These are phyloP conservation scores for Heteropelma amictum DNA, from an alignment of 2,888 invertebrate genomes.

Conservation along the genomic window DNA sequence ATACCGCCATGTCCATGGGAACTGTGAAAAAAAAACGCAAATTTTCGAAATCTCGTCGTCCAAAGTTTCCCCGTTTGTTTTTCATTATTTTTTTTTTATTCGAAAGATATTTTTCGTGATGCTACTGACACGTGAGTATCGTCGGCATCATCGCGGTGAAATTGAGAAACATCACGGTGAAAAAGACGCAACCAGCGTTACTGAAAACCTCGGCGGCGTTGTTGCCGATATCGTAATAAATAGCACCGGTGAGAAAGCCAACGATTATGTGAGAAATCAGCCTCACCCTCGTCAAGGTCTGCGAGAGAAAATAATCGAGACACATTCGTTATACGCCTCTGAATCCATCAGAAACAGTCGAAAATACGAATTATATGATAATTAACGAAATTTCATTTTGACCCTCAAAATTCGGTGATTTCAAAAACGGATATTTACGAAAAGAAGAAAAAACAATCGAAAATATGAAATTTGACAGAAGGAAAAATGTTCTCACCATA, in stretches of 20 bases:
- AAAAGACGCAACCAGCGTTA: slow-evolving; percentile 97
- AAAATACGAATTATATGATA: not conserved
- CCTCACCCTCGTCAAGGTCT: slow-evolving; percentile 93
- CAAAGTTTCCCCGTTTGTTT: not conserved
- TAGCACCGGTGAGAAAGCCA: slow-evolving; percentile 93
- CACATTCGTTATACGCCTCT: not conserved
- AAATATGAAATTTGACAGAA: not conserved
- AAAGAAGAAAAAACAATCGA: too few relatives aligned
- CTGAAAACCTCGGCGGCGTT: slow-evolving; percentile 96
- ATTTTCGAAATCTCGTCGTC: not conserved
- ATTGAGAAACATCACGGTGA: slow-evolving; percentile 97
- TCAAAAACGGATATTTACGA: too few relatives aligned
- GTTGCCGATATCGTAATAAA: slow-evolving; percentile 95
- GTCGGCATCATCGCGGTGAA: slow-evolving; percentile 99
- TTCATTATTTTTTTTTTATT: slow-evolving; percentile 64
- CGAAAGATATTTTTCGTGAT: too few relatives aligned
- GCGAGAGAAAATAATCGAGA: slow-evolving; percentile 64
- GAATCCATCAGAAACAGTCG: too few relatives aligned
- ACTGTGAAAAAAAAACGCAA: slow-evolving; percentile 80
- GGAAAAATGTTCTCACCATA: slow-evolving; percentile 65
- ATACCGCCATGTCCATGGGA: slow-evolving; percentile 97
- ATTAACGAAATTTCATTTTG: too few relatives aligned
- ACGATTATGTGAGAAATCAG: slow-evolving; percentile 92
- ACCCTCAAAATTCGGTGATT: too few relatives aligned
- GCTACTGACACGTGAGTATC: slow-evolving; percentile 97